phyloP scores from a whole-genome alignment of 30 jellyfish, hydroid and myxozoan species.

The Chrysaora quinquecirrha region DNA sequence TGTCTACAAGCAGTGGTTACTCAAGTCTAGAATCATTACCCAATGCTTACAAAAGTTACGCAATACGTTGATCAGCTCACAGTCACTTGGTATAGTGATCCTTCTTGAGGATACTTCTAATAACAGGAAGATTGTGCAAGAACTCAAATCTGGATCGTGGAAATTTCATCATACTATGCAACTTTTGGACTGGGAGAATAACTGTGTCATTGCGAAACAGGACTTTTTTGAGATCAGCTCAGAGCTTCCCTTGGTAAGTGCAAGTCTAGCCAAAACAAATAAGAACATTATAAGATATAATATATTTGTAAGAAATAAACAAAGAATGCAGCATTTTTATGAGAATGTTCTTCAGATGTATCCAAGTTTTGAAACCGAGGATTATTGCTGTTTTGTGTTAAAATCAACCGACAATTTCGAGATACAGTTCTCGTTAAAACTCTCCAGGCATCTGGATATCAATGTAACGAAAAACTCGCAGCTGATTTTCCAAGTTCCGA shows the following conservation, averaged over 20 bases:
- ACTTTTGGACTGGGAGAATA: conserved; percentile 66
- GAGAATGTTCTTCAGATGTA: conserved; percentile 42
- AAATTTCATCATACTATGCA: conserved; percentile 68
- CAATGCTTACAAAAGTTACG: background rate
- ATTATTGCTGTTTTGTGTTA: conserved; percentile 63
- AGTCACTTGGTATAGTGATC: conserved; percentile 39
- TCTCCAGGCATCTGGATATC: conserved; percentile 59
- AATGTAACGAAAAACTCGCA: conserved; percentile 26
- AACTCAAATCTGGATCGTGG: conserved; percentile 60
- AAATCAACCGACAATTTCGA: conserved; percentile 18
- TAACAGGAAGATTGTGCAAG: conserved; percentile 13
- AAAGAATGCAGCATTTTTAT: conserved; percentile 58
- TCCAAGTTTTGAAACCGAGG: conserved; percentile 41
- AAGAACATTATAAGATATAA: conserved; percentile 31
- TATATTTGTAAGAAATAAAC: conserved; percentile 34
- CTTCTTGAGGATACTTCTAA: conserved; percentile 35
- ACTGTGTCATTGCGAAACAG: conserved; percentile 63
- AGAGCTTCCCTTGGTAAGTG: conserved; percentile 57
- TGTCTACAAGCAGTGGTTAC: conserved; percentile 55
- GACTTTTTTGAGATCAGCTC: conserved; percentile 55
- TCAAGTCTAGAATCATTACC: conserved; percentile 49
- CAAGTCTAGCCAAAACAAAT: background rate
- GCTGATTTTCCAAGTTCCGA: conserved; percentile 45
- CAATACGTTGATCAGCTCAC: conserved; percentile 39
- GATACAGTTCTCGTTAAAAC: conserved; percentile 54